Evolutionary conservation across 2,888 invertebrate genomes (phyloP), one percentile per base, ranked within the genome.

Genomic region (Corbicula japonica): DNA sequence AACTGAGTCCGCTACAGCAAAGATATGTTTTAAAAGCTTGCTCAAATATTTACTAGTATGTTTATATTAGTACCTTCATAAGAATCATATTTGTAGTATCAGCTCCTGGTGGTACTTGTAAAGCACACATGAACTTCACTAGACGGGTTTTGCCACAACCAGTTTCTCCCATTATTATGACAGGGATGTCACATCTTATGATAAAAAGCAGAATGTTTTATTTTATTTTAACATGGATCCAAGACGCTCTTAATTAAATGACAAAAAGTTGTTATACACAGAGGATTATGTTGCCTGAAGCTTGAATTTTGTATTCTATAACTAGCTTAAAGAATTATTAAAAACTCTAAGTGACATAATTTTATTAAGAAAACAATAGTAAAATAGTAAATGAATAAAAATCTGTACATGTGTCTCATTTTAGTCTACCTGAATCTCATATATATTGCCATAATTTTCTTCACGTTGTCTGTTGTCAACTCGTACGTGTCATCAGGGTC

Each of bases 121-220:
- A 84, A 12, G 87, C 81, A 83, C 92, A 92, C 88, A 92, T 87
- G 76, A 92, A 92, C 80, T 91, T 89, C 23, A 92, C 86, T 30
- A 92, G 86, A 26, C 90, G 78, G 5, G 92, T 92, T 80, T 92
- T 92, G 3, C 92, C 92, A 85, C 92, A 92, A 5, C 92, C 92
- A 6, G 92, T 92, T 73, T 92, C 92, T 28, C 92, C 92, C 92
- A 92, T 92, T 28, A 92, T 87, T 30, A 92, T 87, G 15, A 92
- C 92, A 41, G 92, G 92, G 56, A 92, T 92, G 50, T 88, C 84
- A 84, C 92, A 91, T 68, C 91, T 92, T 65, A 21, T 61, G 48
- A 38, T 18, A 18, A 46, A 48, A 32, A 71, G 41, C n/a, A 30
- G 10, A 44, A 26, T 60, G 23, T 23, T 2, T 23, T 2, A 15